Conservation (phyloP, 2,797 vertebrate genomes). For the Eremophila alpestris region DNA sequence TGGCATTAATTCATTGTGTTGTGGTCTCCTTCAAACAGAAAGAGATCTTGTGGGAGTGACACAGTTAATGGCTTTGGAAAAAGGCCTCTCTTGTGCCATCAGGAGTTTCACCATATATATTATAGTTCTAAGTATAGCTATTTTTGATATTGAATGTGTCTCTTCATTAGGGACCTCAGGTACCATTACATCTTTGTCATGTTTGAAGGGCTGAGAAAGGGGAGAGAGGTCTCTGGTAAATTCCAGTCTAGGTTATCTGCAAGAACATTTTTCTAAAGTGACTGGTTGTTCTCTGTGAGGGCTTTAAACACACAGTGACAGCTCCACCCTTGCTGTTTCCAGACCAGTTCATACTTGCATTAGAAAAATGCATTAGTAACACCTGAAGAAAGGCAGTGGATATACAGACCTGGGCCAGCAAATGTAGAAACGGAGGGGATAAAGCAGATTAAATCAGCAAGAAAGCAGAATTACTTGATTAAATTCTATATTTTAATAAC, state of each 20-base stretch:
- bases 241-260: not conserved
- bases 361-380: not conserved
- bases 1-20: not conserved
- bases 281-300: rapidly evolving
- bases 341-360: not conserved
- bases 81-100: not conserved
- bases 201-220: not conserved
- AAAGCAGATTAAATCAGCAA: not conserved
- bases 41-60: not conserved
- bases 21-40: not conserved
- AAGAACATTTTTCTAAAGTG: not conserved
- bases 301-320: not conserved
- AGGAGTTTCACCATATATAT: not conserved
- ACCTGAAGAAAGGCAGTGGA: not conserved
- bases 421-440: not conserved
- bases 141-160: not conserved
- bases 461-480: not conserved
- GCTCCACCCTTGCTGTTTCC: not conserved
- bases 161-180: not conserved
- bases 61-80: not conserved
- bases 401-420: not conserved
- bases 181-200: not conserved
- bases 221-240: not conserved
- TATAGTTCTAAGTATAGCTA: not conserved
- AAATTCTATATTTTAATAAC: not conserved